Evolutionary conservation across 1,140 invertebrate genomes (phyloP).

Genomic region (Hyphantria cunea): DNA sequence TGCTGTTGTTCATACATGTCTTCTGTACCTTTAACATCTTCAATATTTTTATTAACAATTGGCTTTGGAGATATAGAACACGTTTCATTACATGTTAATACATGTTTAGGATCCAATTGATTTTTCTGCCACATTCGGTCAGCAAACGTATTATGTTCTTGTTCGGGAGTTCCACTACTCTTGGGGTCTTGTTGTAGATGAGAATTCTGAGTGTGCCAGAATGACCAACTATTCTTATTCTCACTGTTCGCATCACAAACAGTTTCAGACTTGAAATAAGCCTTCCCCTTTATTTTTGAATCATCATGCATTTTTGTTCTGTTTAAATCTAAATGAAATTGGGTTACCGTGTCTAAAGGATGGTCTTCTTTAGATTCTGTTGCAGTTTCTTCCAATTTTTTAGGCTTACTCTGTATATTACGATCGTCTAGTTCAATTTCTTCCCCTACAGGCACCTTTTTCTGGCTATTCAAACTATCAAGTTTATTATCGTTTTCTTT

Average conservation of each 20-base stretch:
- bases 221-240: background rate
- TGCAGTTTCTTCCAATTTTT: background rate
- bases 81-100: conserved; percentile 10
- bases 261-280: background rate
- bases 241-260: background rate
- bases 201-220: background rate
- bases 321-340: background rate
- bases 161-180: background rate
- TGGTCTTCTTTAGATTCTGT: background rate
- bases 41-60: background rate
- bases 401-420: background rate
- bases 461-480: background rate
- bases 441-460: too few relatives aligned
- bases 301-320: background rate
- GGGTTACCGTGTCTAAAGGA: background rate
- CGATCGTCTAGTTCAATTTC: background rate
- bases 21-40: background rate
- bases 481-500: background rate
- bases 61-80: conserved; percentile 8
- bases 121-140: background rate
- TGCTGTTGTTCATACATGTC: background rate
- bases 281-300: background rate
- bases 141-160: background rate
- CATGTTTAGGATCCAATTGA: conserved; percentile 9
- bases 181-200: background rate